These are phyloP conservation scores for Labeo rohita DNA, from an alignment of 2,113 vertebrate genomes.

Conservation along the genomic window DNA sequence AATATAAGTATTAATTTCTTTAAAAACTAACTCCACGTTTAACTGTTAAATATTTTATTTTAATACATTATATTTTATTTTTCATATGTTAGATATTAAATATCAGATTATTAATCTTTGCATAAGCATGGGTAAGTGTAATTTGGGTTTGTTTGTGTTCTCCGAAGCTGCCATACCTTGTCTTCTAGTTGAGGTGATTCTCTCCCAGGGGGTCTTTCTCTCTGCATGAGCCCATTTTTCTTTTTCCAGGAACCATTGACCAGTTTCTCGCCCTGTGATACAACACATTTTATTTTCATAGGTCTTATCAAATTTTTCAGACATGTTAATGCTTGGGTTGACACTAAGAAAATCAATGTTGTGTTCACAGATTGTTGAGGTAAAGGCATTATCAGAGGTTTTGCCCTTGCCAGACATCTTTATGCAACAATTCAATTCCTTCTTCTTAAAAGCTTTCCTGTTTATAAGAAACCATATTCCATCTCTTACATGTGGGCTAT, in stretches of 20 bases:
- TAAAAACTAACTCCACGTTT: neutral
- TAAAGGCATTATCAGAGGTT: neutral
- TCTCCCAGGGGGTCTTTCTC: constrained; percentile 74
- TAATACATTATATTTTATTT: too few relatives aligned
- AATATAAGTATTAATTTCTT: too few relatives aligned
- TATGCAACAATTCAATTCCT: neutral
- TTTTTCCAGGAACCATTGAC: constrained; percentile 66
- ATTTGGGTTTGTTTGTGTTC: neutral
- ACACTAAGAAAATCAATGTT: neutral
- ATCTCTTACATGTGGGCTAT: neutral
- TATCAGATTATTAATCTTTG: neutral
- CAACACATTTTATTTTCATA: neutral
- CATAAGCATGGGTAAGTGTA: neutral
- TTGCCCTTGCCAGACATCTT: neutral
- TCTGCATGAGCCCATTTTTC: constrained; percentile 74
- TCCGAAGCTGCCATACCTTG: constrained; percentile 16
- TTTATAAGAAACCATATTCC: neutral
- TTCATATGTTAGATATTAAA: too few relatives aligned
- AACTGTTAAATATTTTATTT: too few relatives aligned
- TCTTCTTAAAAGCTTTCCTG: neutral
- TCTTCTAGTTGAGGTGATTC: constrained; percentile 75
- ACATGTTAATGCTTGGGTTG: neutral
- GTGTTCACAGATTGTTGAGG: neutral
- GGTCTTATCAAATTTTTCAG: neutral
- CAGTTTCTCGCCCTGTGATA: constrained; percentile 62